Base-by-base conservation (phyloP, 2,888 invertebrate genomes). In the Drosophila demipolita region DNA sequence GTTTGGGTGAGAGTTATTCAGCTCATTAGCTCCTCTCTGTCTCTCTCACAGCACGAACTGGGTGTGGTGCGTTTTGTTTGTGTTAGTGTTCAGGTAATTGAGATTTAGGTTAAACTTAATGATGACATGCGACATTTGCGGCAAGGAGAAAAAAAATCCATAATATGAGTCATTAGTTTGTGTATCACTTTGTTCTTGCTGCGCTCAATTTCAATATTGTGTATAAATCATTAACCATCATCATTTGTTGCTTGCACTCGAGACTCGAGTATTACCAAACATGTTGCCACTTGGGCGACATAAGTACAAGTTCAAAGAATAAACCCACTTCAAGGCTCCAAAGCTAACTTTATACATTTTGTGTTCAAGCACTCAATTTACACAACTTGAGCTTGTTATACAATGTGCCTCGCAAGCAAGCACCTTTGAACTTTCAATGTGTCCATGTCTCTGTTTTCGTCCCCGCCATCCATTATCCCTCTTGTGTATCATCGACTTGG, bases 51-150 rank as follows among this genome's bases (percentile, higher is more conserved):
- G 53, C 50, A 38, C 40, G 38, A 86, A 77, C 61, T 85, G 90
- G 89, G 89, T 80, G 89, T 90, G 89, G 89, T 73, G 54, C 65
- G 75, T 55, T 59, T 62, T 66, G 59, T 42, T 52, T 58, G 52
- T 75, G 33, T 53, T 64, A 65, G 63, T 73, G 71, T 26, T 80
- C 80, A 81, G 81, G 88, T 88, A 86, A 71, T 81, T 59, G 57
- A 86, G 87, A 90, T 90, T 89, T 86, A 82, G 89, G 89, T 89
- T 90, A 90, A 82, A 83, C 77, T 80, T 81, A 86, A 89, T 89
- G 90, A 86, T 84, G 88, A 87, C 87, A 90, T 90, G 90, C 89
- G 85, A 82, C 83, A 84, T 80, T 80, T 66, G 61, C 57, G 73
- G 59, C 75, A 71, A 60, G 54, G 55, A 80, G 70, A 80, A 59